Conservation (phyloP, 2,113 vertebrate species). For the Dasypus novemcinctus region DNA sequence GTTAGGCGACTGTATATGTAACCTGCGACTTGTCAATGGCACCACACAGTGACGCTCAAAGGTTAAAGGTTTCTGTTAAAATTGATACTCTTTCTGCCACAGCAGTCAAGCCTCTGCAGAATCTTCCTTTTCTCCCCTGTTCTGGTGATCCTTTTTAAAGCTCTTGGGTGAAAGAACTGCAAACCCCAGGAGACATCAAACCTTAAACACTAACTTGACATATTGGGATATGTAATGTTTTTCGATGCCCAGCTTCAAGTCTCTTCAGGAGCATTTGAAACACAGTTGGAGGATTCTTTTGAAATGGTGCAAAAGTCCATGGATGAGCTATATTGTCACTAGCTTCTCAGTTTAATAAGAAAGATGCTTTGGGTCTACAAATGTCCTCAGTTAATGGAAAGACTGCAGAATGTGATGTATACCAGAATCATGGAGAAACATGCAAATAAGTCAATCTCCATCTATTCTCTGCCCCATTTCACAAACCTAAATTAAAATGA, state of each 20-base stretch:
- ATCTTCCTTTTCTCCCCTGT: conserved; percentile 11
- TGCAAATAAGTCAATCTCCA: background rate
- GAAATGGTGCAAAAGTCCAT: background rate
- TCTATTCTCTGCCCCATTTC: background rate
- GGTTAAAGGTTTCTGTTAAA: conserved; percentile 69
- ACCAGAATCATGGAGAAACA: conserved; percentile 1
- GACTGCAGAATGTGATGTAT: background rate
- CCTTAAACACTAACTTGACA: conserved; percentile 57
- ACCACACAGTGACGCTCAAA: conserved; percentile 62
- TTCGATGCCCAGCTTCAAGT: background rate
- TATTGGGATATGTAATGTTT: background rate
- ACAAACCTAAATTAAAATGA: background rate
- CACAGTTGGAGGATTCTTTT: background rate
- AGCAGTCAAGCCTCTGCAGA: conserved; percentile 55
- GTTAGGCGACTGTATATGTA: background rate
- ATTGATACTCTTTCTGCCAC: conserved; percentile 62
- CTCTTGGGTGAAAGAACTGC: conserved; percentile 36
- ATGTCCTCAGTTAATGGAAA: background rate
- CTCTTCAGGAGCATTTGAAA: background rate
- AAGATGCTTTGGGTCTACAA: background rate
- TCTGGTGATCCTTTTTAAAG: conserved; percentile 58
- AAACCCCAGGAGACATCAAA: conserved; percentile 65
- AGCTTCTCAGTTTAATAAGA: background rate
- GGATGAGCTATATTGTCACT: conserved; percentile 8
- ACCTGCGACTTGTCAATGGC: conserved; percentile 38